These are phyloP conservation scores for Papilio aristodemus DNA, from an alignment of 1,140 invertebrate species.

Conservation along the genomic window DNA sequence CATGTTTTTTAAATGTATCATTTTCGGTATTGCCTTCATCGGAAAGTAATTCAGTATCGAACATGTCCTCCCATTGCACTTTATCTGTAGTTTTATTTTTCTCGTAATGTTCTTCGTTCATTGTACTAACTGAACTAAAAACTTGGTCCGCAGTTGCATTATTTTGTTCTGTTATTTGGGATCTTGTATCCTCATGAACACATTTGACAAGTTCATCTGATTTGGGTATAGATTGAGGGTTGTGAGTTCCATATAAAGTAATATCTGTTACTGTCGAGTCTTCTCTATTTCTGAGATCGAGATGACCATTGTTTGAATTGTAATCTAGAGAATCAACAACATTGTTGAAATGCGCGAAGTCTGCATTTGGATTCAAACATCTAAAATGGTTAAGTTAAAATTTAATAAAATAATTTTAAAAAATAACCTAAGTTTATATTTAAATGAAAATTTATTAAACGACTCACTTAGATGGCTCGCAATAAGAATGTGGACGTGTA, in stretches of 20 bases:
- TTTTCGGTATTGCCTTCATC: slow-evolving; percentile 25
- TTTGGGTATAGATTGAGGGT: background rate
- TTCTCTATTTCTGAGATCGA: background rate
- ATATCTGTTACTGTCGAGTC: background rate
- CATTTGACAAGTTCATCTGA: background rate
- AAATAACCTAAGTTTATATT: background rate
- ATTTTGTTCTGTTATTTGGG: background rate
- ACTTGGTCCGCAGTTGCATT: background rate
- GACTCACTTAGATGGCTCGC: background rate
- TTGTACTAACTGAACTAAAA: slow-evolving; percentile 24
- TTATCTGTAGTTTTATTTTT: slow-evolving; percentile 5
- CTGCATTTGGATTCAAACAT: background rate
- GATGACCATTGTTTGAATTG: background rate
- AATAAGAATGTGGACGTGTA: background rate
- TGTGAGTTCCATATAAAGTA: slow-evolving; percentile 1
- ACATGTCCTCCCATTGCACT: slow-evolving; percentile 56
- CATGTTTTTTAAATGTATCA: background rate
- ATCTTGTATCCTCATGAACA: background rate
- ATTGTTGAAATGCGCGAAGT: background rate
- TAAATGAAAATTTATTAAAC: background rate
- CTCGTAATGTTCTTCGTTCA: background rate
- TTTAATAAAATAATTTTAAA: background rate
- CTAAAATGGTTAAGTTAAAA: background rate
- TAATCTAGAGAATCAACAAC: background rate
- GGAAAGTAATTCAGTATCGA: slow-evolving; percentile 52